A percentile compares a stretch with the other conserved stretches of the same genome.
These are phyloP conservation scores for Cyaniris semiargus DNA, from an alignment of 2,888 invertebrate species.

Conservation along the genomic window DNA sequence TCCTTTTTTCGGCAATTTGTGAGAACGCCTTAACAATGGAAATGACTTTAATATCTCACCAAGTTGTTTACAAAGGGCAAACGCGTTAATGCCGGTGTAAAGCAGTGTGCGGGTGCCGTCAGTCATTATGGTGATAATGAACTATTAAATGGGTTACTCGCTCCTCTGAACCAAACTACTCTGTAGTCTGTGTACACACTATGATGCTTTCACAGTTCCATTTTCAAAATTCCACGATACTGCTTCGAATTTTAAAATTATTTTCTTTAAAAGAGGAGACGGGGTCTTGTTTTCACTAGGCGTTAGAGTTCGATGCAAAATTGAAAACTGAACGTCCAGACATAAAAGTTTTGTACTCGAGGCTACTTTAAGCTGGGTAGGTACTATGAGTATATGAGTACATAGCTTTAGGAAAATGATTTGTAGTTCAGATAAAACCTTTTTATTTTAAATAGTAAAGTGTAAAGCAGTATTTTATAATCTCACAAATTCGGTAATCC, in stretches of 20 bases:
- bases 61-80: not conserved
- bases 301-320: no score
- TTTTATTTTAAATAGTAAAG: no score
- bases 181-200: slow-evolving; percentile 9
- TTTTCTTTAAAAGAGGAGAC: not conserved
- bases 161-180: slow-evolving; percentile 11
- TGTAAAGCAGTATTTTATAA: no score
- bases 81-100: not conserved
- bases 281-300: no score
- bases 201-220: not conserved
- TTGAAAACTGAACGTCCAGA: no score
- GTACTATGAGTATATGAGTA: no score
- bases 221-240: not conserved
- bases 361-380: no score
- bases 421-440: no score
- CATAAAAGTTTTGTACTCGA: no score
- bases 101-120: not conserved
- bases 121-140: slow-evolving; percentile 15
- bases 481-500: no score
- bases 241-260: not conserved
- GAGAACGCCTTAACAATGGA: not conserved
- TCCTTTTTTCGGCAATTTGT: not conserved
- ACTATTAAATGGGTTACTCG: slow-evolving; percentile 14
- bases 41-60: not conserved
- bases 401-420: no score